phyloP scores from a whole-genome alignment of 1,140 invertebrate genomes.

The Pogonus chalceus region DNA sequence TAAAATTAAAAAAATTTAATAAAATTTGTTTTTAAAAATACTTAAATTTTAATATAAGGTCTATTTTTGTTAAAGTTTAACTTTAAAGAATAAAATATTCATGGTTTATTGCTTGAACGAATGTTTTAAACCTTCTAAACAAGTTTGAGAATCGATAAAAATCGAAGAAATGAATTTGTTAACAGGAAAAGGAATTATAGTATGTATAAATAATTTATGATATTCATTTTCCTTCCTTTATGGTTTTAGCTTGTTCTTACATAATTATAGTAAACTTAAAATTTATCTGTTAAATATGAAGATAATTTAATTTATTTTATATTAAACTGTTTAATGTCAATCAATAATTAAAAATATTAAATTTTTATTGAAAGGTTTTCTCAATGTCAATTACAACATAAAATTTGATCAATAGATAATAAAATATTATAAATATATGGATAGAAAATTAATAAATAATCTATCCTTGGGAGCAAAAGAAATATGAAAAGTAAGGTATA shows the following conservation, averaged over 20 bases:
- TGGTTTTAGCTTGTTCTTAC: too few relatives aligned
- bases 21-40: conserved; percentile 1
- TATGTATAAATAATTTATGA: too few relatives aligned
- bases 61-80: conserved; percentile 3
- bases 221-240: too few relatives aligned
- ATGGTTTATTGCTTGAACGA: not conserved
- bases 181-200: too few relatives aligned
- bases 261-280: too few relatives aligned
- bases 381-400: not conserved
- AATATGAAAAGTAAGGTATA: conserved; percentile 6
- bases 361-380: not conserved
- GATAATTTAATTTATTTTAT: too few relatives aligned
- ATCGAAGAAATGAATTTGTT: too few relatives aligned
- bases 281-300: too few relatives aligned
- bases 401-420: conserved; percentile 10
- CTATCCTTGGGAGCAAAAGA: not conserved
- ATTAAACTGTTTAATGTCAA: not conserved
- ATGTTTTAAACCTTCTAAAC: not conserved
- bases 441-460: conserved; percentile 5
- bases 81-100: not conserved
- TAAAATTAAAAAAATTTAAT: conserved; percentile 1
- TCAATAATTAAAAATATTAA: not conserved
- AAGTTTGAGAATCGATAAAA: too few relatives aligned
- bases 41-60: conserved; percentile 6
- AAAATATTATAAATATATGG: conserved; percentile 7